Evolutionary conservation across 2,113 vertebrate genomes (phyloP), one percentile per base, ranked within the genome.

Genomic region (Boleophthalmus pectinirostris): DNA sequence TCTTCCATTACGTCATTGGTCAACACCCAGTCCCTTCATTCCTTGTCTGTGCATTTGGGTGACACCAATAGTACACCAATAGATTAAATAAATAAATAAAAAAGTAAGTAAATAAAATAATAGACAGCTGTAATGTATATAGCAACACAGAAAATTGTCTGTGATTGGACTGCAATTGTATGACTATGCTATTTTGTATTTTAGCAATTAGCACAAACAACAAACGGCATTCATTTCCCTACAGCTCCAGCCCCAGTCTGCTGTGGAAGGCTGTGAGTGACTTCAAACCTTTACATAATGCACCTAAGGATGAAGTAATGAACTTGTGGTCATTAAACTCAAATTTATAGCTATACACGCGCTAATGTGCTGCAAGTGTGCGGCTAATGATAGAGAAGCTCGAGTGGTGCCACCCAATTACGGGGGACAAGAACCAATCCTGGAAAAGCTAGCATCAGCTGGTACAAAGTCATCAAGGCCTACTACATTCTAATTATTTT

Each of bases 401-500:
- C 60, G 72, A 38, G 47, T 81, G 68, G 75, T 82, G 75, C 79
- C 71, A 81, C 72, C 72, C 75, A 85, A 82, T 88, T 83, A 83
- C 60, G 61, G 13, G 12, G 25, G 65, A 73, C 72, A 80, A 65
- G 53, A 80, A 69, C 68, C 74, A 75, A 73, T 79, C 69, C 35
- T 64, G 54, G 72, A 68, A 64, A 77, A 75, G 21, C 29, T 46
- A 10, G 38, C 38, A 43, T 43, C 38, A 43, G 38, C 38, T 43
- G 10, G 38, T 43, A 43, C 4, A 43, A 43, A 43, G 38, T 43
- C 38, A 43, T 43, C 38, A 43, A 43, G 38, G 10, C 38, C 38
- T 43, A 43, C 10, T 43, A 79, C 60, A 88, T 90, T 81, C 76
- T 74, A 69, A 88, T 79, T 88, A 80, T 79, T 87, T 45, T 15